Base-by-base conservation (phyloP, 2,113 vertebrate species). In the Nothocercus julius region DNA sequence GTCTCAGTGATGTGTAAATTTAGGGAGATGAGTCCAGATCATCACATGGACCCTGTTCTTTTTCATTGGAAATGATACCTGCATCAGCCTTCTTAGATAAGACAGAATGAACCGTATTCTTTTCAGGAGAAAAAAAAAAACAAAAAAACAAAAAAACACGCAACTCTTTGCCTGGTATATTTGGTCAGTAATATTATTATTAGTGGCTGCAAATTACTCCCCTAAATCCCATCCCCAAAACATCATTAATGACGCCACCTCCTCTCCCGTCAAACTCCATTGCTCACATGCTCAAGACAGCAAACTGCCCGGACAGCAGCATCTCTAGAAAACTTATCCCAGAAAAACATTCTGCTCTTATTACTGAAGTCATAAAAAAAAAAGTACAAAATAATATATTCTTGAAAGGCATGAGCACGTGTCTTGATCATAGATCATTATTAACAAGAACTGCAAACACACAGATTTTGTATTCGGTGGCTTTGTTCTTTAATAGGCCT, bases 401-500 rank as follows among this genome's bases (percentile, higher is more conserved):
- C 95, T 96, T 96, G 92, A 97, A 96, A 97, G 95, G 89, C 89
- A 64, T 40, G 42, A 49, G 86, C 90, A 94, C 38, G 72, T 83
- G 95, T 96, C 96, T 96, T 97, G 94, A 96, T 96, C 96, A 96
- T 92, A 93, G 93, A 97, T 97, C 91, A 95, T 95, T 96, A 96
- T 89, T 94, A 96, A 94, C 93, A 89, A 76, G 95, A 93, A 92
- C 93, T 93, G 91, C 91, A 93, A 95, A 96, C 96, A 95, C 77
- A 70, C 73, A 79, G 94, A 96, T 95, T 96, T 90, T 82, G 15
- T 69, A 95, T 94, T 91, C 90, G 83, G 70, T 94, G 88, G 63
- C 96, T 97, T 97, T 97, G 96, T 97, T 97, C 97, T 97, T 97
- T 97, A 97, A 97, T 97, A 95, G 93, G 93, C 94, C 96, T 93